Percentiles rank a stretch among this genome's conserved stretches.
These are phyloP conservation scores for Asarcornis scutulata DNA, from an alignment of 2,113 vertebrate species.

Conservation along the genomic window DNA sequence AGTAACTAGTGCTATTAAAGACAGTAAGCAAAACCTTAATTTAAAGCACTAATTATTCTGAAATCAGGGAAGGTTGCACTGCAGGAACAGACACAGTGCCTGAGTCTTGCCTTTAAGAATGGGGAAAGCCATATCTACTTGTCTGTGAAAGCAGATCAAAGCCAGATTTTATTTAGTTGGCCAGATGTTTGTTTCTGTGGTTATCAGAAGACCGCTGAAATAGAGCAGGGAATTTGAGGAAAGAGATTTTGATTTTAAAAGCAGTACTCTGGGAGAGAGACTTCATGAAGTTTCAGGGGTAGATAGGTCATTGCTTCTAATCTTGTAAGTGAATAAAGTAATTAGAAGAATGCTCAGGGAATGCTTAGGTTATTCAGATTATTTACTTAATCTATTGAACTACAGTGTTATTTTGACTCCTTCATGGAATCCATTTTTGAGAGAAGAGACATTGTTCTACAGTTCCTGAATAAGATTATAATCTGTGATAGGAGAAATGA, in stretches of 20 bases:
- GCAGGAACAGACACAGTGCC: neutral
- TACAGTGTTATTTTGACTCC: neutral
- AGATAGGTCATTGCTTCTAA: neutral
- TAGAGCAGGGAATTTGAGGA: neutral
- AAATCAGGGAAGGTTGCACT: neutral
- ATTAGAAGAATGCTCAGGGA: neutral
- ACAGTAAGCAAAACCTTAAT: neutral
- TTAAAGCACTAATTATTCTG: conserved; percentile 26
- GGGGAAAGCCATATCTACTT: fast-evolving
- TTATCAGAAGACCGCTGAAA: neutral
- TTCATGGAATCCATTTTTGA: neutral
- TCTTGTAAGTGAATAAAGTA: neutral
- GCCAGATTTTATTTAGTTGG: neutral
- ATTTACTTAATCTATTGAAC: neutral
- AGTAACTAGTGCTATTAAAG: neutral
- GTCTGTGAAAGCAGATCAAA: neutral
- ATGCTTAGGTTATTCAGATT: neutral
- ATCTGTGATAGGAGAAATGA: fast-evolving
- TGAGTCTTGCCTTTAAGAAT: neutral
- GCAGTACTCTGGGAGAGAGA: neutral
- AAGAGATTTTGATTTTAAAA: conserved; percentile 1
- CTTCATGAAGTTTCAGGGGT: neutral
- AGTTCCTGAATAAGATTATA: neutral
- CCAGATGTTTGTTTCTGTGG: neutral
- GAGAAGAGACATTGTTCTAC: neutral